phyloP scores from a whole-genome alignment of 2,113 vertebrate genomes.

The Mustela lutreola region DNA sequence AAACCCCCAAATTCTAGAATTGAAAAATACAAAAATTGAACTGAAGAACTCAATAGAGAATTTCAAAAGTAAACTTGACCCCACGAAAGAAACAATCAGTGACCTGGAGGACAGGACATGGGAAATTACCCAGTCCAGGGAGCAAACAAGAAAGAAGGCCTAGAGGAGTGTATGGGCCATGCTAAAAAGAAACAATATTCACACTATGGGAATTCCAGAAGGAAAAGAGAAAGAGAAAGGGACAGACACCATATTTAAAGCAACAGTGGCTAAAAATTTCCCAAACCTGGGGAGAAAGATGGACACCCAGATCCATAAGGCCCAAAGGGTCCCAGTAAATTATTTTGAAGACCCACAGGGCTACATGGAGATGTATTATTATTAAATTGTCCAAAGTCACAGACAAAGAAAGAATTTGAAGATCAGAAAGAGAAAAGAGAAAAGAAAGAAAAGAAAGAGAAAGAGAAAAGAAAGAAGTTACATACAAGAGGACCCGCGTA shows the following conservation, averaged over 20 bases:
- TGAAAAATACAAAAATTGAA: neutral
- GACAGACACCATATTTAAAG: neutral
- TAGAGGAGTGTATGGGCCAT: neutral
- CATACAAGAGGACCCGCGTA: neutral
- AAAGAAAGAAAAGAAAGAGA: neutral
- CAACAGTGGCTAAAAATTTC: neutral
- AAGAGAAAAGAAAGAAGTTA: neutral
- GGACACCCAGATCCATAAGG: neutral
- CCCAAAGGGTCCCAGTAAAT: neutral
- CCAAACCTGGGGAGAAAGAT: neutral
- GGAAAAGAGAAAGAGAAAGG: neutral
- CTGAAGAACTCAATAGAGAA: neutral
- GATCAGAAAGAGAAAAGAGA: neutral
- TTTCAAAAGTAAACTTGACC: neutral
- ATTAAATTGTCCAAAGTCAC: neutral
- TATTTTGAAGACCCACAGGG: neutral
- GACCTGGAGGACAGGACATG: neutral
- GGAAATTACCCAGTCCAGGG: neutral
- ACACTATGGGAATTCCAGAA: neutral
- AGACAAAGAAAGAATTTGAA: neutral
- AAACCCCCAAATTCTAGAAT: neutral
- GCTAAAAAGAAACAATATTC: neutral
- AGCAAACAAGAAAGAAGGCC: neutral
- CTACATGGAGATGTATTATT: neutral
- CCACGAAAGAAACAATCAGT: neutral